Evolutionary conservation across 2,888 invertebrate genomes (phyloP).

Genomic region (Acanthopleura granulata): DNA sequence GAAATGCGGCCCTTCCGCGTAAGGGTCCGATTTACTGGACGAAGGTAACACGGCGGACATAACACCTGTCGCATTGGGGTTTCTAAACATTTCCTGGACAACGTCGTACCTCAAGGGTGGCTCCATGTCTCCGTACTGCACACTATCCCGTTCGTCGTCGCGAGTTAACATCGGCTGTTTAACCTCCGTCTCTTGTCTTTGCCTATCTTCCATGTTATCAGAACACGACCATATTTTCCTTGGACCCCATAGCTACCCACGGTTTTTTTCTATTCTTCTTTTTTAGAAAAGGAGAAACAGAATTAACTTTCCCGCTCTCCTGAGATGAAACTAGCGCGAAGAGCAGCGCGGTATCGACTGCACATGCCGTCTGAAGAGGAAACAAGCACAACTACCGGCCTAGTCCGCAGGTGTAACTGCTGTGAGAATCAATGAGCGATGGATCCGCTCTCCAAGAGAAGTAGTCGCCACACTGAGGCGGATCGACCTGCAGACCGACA

Average conservation of each 20-base stretch:
- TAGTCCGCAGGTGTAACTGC: conserved; percentile 3
- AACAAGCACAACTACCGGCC: background rate
- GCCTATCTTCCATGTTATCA: conserved; percentile 11
- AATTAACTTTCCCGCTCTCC: no score
- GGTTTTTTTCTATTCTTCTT: no score
- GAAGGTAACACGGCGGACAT: conserved; percentile 16
- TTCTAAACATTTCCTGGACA: conserved; percentile 15
- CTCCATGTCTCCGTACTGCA: conserved; percentile 15
- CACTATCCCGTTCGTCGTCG: conserved; percentile 4
- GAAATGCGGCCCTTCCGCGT: background rate
- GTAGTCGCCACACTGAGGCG: no score
- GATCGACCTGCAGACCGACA: no score
- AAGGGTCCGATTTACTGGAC: conserved; percentile 1
- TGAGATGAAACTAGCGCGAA: no score
- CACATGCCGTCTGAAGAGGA: background rate
- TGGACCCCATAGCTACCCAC: no score
- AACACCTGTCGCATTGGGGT: conserved; percentile 14
- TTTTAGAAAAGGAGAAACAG: no score
- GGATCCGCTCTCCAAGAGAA: background rate
- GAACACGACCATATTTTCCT: background rate
- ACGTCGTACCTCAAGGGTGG: conserved; percentile 9
- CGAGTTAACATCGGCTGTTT: conserved; percentile 1
- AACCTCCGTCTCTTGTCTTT: conserved; percentile 1
- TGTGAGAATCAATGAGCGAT: conserved; percentile 14
- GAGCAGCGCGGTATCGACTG: no score